These are phyloP conservation scores for Hymenochirus boettgeri DNA, from an alignment of 2,113 vertebrate genomes.

Conservation along the genomic window DNA sequence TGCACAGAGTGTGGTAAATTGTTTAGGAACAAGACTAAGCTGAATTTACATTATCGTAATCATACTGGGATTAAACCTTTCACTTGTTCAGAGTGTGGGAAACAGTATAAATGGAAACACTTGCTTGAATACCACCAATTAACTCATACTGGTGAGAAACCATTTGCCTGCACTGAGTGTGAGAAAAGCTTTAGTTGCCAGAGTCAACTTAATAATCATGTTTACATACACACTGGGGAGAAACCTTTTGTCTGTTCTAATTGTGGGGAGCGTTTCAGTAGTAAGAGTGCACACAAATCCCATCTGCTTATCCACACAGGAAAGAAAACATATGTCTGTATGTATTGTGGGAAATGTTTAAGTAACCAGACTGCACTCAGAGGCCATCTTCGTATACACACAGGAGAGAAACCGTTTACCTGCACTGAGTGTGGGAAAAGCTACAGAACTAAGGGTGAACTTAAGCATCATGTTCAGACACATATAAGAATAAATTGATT, in stretches of 20 bases:
- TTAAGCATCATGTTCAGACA: not conserved
- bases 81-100: not conserved
- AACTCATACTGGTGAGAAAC: constrained; percentile 50
- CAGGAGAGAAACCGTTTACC: not conserved
- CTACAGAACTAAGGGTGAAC: not conserved
- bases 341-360: constrained; percentile 41
- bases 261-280: constrained; percentile 1
- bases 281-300: not conserved
- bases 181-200: constrained; percentile 40
- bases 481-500: constrained; percentile 43
- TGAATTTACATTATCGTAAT: not conserved
- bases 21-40: not conserved
- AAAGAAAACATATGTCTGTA: constrained; percentile 51
- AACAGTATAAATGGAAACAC: not conserved
- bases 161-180: constrained; percentile 52
- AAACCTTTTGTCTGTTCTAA: constrained; percentile 9
- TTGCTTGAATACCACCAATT: not conserved
- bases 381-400: not conserved
- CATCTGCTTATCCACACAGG: constrained; percentile 50
- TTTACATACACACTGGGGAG: not conserved
- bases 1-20: too few relatives aligned
- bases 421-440: not conserved
- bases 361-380: not conserved
- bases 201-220: constrained; percentile 4
- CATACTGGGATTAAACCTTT: not conserved